Base-by-base conservation (phyloP, 2,113 vertebrate genomes). In the Anguilla japonica region DNA sequence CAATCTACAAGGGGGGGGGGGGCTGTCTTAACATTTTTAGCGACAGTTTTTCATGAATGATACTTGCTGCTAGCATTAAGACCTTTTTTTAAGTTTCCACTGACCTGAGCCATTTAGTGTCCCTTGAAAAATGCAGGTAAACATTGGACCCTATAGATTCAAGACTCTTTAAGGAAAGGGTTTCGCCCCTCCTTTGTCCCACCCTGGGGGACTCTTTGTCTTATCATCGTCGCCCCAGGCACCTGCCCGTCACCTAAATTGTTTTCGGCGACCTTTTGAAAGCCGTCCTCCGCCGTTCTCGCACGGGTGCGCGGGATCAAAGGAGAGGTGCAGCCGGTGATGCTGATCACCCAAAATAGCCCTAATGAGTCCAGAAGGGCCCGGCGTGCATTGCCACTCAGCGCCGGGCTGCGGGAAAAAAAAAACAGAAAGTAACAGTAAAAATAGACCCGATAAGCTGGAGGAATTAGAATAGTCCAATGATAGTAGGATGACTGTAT, bases 331-430 rank as follows among this genome's bases (percentile, higher is more conserved):
- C 82, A 89, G 90, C 89, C 91, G 89, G 90, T 90, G 85, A 90
- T 46, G 85, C 34, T 90, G 91, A 94, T 92, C 89, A 92, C 88
- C 93, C 88, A 91, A 93, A 94, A 95, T 91, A 93, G 91, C 88
- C 78, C 67, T 89, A 91, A 94, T 92, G 89, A 92, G 90, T 92
- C 93, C 90, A 87, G 88, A 57, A 90, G 63, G 84, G 78, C 60
- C 18, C 40, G 80, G 63, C 84, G 63, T 83, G 84, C 75, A 87
- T 88, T 88, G 90, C 90, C 88, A 84, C 88, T 87, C 18, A 18
- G 88, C 87, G 13, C 13, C 7, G 50, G 50, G 50, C 4, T 46
- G 5, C 43, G 87, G 29, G 14, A 29, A 40, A 40, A 41, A 81
- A 41, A 22, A 81, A 40, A 40, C 34, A 83, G 87, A 87, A 86